Conservation (phyloP, 2,797 vertebrate genomes). For the Neopelma chrysocephalum region DNA sequence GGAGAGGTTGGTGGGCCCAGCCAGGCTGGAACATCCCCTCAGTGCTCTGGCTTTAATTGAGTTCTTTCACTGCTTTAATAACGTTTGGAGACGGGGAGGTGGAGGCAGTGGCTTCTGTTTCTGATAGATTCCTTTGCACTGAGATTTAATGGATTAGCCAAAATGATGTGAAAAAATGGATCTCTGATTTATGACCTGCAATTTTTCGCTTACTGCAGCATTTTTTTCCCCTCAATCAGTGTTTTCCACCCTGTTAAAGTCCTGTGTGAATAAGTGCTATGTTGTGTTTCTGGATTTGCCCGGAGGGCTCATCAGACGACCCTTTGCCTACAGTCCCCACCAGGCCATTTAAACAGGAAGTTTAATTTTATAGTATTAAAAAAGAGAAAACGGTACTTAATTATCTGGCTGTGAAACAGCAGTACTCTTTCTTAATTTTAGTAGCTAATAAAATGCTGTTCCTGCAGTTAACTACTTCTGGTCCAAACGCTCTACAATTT, state of each 20-base stretch:
- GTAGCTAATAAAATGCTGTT: constrained; percentile 82
- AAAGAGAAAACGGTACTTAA: constrained; percentile 83
- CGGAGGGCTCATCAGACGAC: constrained; percentile 73
- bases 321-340: constrained; percentile 74
- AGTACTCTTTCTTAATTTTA: constrained; percentile 84
- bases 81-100: not conserved
- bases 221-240: constrained; percentile 64
- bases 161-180: constrained; percentile 80
- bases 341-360: constrained; percentile 84
- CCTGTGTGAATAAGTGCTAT: constrained; percentile 79
- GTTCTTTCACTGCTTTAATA: constrained; percentile 12
- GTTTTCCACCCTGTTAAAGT: constrained; percentile 73
- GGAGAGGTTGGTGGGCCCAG: constrained; percentile 19
- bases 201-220: constrained; percentile 80
- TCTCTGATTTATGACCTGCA: constrained; percentile 82
- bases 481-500: constrained; percentile 73
- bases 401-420: constrained; percentile 85
- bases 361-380: constrained; percentile 85
- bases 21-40: not conserved
- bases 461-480: constrained; percentile 81
- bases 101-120: constrained; percentile 69
- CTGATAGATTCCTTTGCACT: constrained; percentile 78
- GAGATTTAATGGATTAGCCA: constrained; percentile 86
- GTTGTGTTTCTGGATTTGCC: constrained; percentile 76
- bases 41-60: not conserved